Conservation (phyloP, 2,888 invertebrate species). For the Falcaria lacertinaria region DNA sequence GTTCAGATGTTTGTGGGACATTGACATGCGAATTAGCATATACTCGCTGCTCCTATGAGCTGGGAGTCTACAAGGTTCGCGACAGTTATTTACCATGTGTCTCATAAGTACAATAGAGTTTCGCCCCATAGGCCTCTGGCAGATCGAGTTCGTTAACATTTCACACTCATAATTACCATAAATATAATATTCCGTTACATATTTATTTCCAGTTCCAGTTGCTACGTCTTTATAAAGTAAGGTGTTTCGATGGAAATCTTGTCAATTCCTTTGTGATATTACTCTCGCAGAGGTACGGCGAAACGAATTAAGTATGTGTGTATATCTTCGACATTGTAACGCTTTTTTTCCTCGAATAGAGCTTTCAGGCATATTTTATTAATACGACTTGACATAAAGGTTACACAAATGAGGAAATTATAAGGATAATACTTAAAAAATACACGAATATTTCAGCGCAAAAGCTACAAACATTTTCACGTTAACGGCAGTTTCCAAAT, state of each 20-base stretch:
- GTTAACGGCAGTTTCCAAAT: too few relatives aligned
- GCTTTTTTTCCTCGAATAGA: too few relatives aligned
- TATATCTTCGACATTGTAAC: too few relatives aligned
- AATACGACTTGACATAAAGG: too few relatives aligned
- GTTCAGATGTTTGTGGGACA: constrained; percentile 70
- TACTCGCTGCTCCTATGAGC: constrained; percentile 36
- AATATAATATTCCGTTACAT: neutral
- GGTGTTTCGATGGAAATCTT: neutral
- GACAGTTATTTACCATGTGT: constrained; percentile 19
- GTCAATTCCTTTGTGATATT: neutral
- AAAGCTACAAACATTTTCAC: too few relatives aligned
- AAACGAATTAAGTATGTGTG: too few relatives aligned
- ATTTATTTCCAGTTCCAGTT: neutral
- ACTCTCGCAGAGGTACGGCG: too few relatives aligned
- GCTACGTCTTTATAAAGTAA: neutral
- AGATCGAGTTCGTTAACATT: neutral
- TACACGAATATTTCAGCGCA: too few relatives aligned
- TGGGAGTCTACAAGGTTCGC: constrained; percentile 40
- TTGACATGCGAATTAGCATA: constrained; percentile 42
- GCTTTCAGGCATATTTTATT: too few relatives aligned
- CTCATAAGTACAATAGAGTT: neutral
- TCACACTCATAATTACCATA: neutral
- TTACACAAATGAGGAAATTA: too few relatives aligned
- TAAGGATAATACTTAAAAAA: too few relatives aligned
- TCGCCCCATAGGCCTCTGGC: neutral